Evolutionary conservation across 2,797 vertebrate species (phyloP).

Genomic region (Cossypha heuglini): DNA sequence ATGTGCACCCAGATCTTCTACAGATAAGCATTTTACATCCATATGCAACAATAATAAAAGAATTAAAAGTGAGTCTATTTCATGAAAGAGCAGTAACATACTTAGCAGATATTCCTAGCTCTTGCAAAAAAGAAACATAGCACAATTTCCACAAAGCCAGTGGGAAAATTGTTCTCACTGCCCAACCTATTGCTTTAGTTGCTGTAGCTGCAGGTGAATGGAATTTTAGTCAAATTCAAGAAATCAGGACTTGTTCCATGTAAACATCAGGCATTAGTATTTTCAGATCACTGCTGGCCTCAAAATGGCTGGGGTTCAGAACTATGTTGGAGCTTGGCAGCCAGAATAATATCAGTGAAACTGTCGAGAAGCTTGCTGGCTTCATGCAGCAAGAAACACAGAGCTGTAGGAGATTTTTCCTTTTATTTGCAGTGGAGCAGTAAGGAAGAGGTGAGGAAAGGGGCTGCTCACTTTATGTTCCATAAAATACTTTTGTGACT

Average conservation of each 20-base stretch:
- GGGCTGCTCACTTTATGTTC: neutral
- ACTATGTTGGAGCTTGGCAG: conserved; percentile 19
- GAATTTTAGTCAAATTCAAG: neutral
- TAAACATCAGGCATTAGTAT: neutral
- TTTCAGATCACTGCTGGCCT: conserved; percentile 17
- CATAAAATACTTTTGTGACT: neutral
- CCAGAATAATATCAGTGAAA: conserved; percentile 29
- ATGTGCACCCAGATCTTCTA: conserved; percentile 9
- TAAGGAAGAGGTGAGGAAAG: neutral
- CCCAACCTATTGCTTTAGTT: neutral
- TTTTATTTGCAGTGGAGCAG: neutral
- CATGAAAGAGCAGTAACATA: neutral
- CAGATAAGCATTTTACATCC: neutral
- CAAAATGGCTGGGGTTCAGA: conserved; percentile 31
- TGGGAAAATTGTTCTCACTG: neutral
- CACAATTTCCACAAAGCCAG: neutral
- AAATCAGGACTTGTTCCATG: neutral
- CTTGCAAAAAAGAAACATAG: neutral
- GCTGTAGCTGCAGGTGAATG: neutral
- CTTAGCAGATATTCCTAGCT: neutral
- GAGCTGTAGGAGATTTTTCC: neutral
- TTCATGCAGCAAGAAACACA: conserved; percentile 3
- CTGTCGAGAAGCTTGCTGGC: conserved; percentile 30
- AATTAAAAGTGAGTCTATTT: neutral
- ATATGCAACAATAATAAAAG: neutral